Evolutionary conservation across 2,888 invertebrate species (phyloP).

Genomic region (Tiliacea aurago): DNA sequence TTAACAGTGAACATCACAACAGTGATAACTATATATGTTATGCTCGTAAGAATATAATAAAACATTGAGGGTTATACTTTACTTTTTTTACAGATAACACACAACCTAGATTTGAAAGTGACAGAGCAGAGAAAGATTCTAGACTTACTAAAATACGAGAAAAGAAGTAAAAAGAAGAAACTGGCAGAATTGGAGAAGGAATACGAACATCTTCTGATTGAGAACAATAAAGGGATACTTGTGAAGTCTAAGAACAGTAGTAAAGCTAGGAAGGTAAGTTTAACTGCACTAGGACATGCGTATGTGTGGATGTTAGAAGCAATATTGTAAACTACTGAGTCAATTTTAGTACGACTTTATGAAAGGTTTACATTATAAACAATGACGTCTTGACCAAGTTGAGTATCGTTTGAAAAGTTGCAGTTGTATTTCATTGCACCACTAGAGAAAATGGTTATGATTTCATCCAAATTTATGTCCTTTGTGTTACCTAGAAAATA

Average conservation of each 20-base stretch:
- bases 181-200: constrained; percentile 91
- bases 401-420: neutral
- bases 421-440: neutral
- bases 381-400: neutral
- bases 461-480: neutral
- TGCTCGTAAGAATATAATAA: neutral
- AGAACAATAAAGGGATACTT: constrained; percentile 88
- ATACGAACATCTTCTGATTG: constrained; percentile 91
- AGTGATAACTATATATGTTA: neutral
- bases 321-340: neutral
- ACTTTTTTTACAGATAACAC: constrained; percentile 77
- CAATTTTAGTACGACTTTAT: neutral
- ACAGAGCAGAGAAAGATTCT: constrained; percentile 93
- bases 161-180: constrained; percentile 91
- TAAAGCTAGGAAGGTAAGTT: constrained; percentile 91
- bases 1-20: neutral
- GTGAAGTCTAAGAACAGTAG: constrained; percentile 90
- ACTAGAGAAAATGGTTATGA: neutral
- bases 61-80: neutral
- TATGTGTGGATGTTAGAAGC: neutral
- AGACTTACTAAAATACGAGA: constrained; percentile 93
- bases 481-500: neutral
- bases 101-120: constrained; percentile 92
- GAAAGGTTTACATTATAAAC: constrained; percentile 52
- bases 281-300: neutral